Conservation (phyloP, 2,797 vertebrate genomes). For the Squalus acanthias region DNA sequence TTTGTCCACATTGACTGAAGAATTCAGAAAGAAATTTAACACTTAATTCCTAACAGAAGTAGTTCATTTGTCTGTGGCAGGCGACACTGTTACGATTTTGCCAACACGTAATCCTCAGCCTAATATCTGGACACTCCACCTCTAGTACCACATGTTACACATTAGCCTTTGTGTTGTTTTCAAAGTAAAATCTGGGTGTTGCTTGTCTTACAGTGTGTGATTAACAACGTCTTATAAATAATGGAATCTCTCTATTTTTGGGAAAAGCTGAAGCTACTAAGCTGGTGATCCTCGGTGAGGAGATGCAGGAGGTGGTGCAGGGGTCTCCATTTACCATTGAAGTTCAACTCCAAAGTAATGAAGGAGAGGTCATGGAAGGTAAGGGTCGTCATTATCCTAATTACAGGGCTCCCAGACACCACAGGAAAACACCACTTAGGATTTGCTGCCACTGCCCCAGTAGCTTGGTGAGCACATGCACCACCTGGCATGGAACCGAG, state of each 20-base stretch:
- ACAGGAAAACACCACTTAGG: neutral
- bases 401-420: neutral
- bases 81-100: neutral
- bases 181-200: neutral
- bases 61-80: neutral
- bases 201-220: neutral
- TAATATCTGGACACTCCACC: too few relatives aligned
- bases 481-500: neutral
- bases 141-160: neutral
- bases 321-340: constrained; percentile 46
- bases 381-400: constrained; percentile 40
- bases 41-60: neutral
- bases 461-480: neutral
- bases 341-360: constrained; percentile 50
- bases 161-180: neutral
- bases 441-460: neutral
- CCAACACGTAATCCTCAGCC: too few relatives aligned
- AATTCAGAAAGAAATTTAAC: neutral
- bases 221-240: neutral
- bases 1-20: neutral
- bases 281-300: constrained; percentile 54
- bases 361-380: constrained; percentile 50
- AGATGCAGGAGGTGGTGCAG: constrained; percentile 52
- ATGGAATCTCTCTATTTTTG: neutral
- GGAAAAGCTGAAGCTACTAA: constrained; percentile 56